Conservation (phyloP, 2,797 vertebrate genomes). For the Pseudochaenichthys georgianus region DNA sequence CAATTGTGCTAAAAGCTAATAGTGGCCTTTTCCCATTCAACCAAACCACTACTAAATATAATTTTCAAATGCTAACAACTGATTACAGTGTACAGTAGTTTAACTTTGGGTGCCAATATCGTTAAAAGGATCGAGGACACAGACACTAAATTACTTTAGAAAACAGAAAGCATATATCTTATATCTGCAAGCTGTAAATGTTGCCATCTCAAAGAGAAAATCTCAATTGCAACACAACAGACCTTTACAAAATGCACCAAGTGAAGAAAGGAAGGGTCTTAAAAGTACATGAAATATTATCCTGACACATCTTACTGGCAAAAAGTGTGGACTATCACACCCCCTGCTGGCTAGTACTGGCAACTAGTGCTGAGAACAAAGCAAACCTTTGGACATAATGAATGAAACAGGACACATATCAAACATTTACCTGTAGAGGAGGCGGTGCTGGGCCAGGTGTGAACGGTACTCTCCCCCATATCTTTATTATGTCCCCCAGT, state of each 20-base stretch:
- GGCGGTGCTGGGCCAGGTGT: slow-evolving; percentile 90
- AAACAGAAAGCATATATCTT: too few relatives aligned
- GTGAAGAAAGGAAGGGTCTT: too few relatives aligned
- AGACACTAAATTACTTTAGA: background rate
- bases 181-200: background rate
- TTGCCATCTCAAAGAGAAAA: background rate
- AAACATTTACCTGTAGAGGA: slow-evolving; percentile 89
- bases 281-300: background rate
- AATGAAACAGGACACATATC: background rate
- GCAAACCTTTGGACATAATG: background rate
- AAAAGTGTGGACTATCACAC: slow-evolving; percentile 29
- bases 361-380: background rate
- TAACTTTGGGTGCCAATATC: background rate
- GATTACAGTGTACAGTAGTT: too few relatives aligned
- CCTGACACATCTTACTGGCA: background rate
- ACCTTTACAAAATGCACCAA: background rate
- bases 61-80: background rate
- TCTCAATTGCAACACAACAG: background rate
- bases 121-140: background rate
- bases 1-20: background rate
- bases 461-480: slow-evolving; percentile 98
- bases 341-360: slow-evolving; percentile 50
- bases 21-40: background rate
- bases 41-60: background rate
- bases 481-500: slow-evolving; percentile 97